Conservation (phyloP, 2,888 invertebrate species). For the Polietes domitor region DNA sequence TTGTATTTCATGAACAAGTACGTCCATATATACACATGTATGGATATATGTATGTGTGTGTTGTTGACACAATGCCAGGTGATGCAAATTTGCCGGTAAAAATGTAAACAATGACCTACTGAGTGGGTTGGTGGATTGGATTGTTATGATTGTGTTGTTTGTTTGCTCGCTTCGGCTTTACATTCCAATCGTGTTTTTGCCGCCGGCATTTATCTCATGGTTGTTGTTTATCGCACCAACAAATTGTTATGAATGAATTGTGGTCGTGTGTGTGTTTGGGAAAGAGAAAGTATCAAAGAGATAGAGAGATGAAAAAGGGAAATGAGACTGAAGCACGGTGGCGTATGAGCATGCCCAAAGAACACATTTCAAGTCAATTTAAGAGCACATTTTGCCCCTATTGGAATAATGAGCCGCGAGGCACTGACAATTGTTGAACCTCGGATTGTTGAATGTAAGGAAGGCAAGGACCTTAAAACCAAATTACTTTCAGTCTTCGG, state of each 20-base stretch:
- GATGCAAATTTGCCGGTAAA: neutral
- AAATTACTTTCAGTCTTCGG: slow-evolving; percentile 50
- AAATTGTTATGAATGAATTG: neutral
- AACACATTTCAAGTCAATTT: neutral
- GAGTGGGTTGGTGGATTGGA: neutral
- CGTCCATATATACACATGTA: too few relatives aligned
- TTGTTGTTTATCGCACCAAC: neutral
- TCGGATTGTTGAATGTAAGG: too few relatives aligned
- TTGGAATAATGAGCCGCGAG: neutral
- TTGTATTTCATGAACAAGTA: too few relatives aligned
- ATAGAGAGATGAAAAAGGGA: too few relatives aligned
- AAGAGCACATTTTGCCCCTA: neutral
- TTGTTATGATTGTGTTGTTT: neutral
- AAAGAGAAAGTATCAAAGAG: neutral
- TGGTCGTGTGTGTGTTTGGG: neutral
- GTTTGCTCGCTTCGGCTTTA: neutral
- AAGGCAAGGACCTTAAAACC: slow-evolving; percentile 50
- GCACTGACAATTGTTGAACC: slow-evolving; percentile 18
- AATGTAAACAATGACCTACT: neutral
- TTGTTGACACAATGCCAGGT: neutral
- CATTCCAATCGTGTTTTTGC: too few relatives aligned
- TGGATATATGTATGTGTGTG: too few relatives aligned
- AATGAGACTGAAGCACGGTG: neutral
- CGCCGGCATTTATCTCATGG: neutral
- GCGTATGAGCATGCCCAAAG: neutral